Conservation (phyloP, 2,797 vertebrate species). For the Scomberomorus guttatus region DNA sequence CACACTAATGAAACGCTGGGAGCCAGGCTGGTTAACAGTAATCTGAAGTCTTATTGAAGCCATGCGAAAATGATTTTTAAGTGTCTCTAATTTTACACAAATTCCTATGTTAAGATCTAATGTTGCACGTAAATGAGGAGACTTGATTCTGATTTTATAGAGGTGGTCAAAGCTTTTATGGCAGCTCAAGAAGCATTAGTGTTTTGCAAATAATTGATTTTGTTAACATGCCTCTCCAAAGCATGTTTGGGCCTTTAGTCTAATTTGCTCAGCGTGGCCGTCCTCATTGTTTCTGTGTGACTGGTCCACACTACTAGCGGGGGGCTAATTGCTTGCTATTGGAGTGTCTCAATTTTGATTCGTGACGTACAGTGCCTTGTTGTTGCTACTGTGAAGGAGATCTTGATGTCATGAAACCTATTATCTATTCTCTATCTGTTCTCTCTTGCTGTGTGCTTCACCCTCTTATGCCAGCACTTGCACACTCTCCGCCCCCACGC, state of each 20-base stretch:
- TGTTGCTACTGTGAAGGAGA: conserved; percentile 59
- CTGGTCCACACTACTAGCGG: conserved; percentile 66
- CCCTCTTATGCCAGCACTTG: conserved; percentile 52
- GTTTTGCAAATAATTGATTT: conserved; percentile 21
- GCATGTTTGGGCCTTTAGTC: conserved; percentile 11
- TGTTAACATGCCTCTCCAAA: conserved; percentile 20
- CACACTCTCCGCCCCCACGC: conserved; percentile 55
- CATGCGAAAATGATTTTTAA: not conserved
- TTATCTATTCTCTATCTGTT: conserved; percentile 67
- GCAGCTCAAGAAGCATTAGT: not conserved
- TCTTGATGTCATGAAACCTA: conserved; percentile 69
- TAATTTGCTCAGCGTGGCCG: conserved; percentile 32
- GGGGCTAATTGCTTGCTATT: conserved; percentile 70
- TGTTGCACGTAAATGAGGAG: not conserved
- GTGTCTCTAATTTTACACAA: not conserved
- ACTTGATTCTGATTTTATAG: conserved; percentile 1
- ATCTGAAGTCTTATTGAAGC: not conserved
- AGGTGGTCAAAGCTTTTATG: not conserved
- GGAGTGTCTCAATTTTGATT: conserved; percentile 62
- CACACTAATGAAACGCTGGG: no score
- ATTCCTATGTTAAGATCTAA: not conserved
- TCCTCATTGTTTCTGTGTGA: conserved; percentile 31
- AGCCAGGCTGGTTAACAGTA: not conserved
- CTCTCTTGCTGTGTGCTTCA: conserved; percentile 47
- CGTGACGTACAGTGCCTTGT: conserved; percentile 41